These are phyloP conservation scores for Amblyteles armatorius DNA, from an alignment of 2,888 invertebrate species.

Conservation along the genomic window DNA sequence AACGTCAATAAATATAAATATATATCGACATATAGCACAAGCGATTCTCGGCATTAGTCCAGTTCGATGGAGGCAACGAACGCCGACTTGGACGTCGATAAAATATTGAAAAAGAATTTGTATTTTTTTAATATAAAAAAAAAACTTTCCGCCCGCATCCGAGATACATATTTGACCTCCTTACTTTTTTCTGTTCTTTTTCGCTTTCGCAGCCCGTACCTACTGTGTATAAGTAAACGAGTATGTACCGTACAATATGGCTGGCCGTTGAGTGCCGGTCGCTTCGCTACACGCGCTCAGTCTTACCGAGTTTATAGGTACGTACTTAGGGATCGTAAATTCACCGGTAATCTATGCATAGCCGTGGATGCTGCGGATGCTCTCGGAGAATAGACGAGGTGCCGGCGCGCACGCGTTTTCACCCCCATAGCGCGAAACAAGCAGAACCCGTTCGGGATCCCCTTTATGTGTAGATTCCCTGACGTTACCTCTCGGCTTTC, in stretches of 20 bases:
- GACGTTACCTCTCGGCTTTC: conserved; percentile 4
- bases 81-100: background rate
- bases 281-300: conserved; percentile 22
- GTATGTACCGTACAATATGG: conserved; percentile 1
- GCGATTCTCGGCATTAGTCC: background rate
- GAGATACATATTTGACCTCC: conserved; percentile 6
- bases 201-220: background rate
- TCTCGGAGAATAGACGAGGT: background rate
- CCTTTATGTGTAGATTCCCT: conserved; percentile 20
- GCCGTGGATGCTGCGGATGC: conserved; percentile 22
- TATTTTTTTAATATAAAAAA: too few relatives aligned
- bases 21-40: background rate
- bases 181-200: background rate
- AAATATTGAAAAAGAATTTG: background rate
- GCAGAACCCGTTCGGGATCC: conserved; percentile 24
- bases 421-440: conserved; percentile 29
- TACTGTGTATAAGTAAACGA: background rate
- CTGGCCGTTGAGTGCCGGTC: conserved; percentile 30
- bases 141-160: background rate
- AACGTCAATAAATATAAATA: background rate
- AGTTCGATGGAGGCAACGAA: conserved; percentile 4
- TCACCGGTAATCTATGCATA: conserved; percentile 58
- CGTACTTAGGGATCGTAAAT: conserved; percentile 59
- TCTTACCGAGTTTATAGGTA: conserved; percentile 40
- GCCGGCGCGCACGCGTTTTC: conserved; percentile 18